Evolutionary conservation across 2,797 vertebrate genomes (phyloP).

Genomic region (Antrozous pallidus): DNA sequence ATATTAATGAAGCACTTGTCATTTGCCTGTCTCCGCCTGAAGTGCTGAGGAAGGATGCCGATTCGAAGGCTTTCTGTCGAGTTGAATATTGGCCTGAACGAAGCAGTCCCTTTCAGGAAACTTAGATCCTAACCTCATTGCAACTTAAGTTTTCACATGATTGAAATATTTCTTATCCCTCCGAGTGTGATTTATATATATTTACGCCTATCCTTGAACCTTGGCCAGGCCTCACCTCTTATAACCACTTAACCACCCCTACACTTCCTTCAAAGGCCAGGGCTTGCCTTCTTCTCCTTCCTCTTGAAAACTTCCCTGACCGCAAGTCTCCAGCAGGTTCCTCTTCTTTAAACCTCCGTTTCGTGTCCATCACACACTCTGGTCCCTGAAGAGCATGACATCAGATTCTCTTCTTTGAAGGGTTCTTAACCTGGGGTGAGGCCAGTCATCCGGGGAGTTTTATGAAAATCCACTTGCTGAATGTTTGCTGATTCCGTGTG

Average conservation of each 20-base stretch:
- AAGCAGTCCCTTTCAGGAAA: not conserved
- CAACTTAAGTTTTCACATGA: not conserved
- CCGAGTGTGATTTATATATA: not conserved
- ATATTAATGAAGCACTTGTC: slow-evolving; percentile 27
- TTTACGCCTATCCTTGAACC: fast-evolving
- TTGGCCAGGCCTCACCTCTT: not conserved
- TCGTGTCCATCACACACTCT: not conserved
- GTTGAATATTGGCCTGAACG: not conserved
- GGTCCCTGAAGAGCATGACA: not conserved
- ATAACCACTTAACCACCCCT: not conserved
- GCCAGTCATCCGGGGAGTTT: not conserved
- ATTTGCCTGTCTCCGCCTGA: not conserved
- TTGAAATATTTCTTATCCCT: not conserved
- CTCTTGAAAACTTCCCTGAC: not conserved
- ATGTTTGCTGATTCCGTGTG: not conserved
- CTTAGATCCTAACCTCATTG: not conserved
- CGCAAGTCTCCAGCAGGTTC: not conserved
- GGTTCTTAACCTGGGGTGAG: not conserved
- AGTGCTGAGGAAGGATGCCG: not conserved
- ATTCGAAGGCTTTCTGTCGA: not conserved
- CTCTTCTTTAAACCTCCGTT: not conserved
- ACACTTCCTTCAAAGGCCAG: not conserved
- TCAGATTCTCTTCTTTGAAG: not conserved
- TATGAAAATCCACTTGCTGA: not conserved
- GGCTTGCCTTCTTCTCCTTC: not conserved